Evolutionary conservation across 2,113 vertebrate species (phyloP).

Genomic region (Antechinus flavipes): DNA sequence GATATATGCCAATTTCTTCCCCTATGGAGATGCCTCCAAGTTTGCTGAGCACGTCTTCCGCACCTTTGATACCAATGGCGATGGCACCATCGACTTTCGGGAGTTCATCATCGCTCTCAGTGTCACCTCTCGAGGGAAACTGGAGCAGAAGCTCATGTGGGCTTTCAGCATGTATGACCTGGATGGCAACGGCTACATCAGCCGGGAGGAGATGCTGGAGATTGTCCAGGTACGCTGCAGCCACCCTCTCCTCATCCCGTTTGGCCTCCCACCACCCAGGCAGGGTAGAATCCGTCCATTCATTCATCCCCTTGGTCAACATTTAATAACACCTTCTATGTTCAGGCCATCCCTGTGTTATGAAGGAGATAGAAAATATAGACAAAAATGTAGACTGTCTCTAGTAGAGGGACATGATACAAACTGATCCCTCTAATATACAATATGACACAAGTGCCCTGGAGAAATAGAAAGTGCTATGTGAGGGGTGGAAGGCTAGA

Average conservation of each 20-base stretch:
- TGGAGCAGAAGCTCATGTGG: conserved; percentile 99
- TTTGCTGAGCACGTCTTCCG: conserved; percentile 99
- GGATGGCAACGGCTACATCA: conserved; percentile 99
- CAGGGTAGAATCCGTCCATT: not conserved
- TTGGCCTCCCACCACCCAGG: not conserved
- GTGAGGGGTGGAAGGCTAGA: not conserved
- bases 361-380: not conserved
- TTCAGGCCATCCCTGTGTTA: not conserved
- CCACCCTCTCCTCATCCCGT: too few relatives aligned
- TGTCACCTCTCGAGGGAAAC: conserved; percentile 96
- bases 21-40: conserved; percentile 98
- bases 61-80: conserved; percentile 97
- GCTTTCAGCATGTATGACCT: conserved; percentile 99
- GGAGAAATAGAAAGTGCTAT: not conserved
- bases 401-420: not conserved
- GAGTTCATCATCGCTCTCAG: conserved; percentile 99
- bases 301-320: not conserved
- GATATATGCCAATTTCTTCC: conserved; percentile 99
- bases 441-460: not conserved
- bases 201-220: conserved; percentile 98
- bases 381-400: not conserved
- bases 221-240: conserved; percentile 93
- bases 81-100: conserved; percentile 98
- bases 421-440: not conserved
- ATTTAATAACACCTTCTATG: not conserved